Conservation (phyloP, 2,113 vertebrate genomes). For the Kobus ellipsiprymnus region DNA sequence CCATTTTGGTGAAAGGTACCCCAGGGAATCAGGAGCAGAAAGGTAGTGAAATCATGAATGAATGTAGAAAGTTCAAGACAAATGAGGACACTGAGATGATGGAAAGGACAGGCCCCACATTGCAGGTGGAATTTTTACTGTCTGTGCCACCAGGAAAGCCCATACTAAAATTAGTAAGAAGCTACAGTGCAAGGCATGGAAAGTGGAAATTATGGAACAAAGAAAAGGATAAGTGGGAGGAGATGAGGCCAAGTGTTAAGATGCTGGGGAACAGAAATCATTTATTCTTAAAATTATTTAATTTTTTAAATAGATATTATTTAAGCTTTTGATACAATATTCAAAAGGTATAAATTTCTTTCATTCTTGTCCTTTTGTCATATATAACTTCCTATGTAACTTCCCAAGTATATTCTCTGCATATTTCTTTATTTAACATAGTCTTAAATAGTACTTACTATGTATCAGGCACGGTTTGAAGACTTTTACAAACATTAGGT, state of each 20-base stretch:
- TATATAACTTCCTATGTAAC: not conserved
- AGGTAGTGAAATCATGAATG: not conserved
- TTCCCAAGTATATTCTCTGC: not conserved
- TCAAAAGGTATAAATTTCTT: not conserved
- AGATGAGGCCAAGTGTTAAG: not conserved
- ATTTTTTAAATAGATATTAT: not conserved
- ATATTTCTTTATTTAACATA: constrained; percentile 30
- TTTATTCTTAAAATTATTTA: constrained; percentile 4
- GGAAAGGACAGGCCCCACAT: not conserved
- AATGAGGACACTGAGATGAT: not conserved
- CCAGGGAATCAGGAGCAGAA: not conserved
- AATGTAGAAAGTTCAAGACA: not conserved
- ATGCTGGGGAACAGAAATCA: not conserved
- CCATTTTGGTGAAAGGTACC: not conserved
- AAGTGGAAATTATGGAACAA: not conserved
- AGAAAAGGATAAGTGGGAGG: not conserved
- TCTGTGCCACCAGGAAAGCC: not conserved
- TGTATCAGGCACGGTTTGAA: not conserved
- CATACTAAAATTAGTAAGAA: not conserved
- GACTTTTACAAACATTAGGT: not conserved
- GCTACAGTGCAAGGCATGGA: not conserved
- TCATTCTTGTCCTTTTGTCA: not conserved
- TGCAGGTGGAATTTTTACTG: not conserved
- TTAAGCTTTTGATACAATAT: not conserved
- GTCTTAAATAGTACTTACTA: not conserved